phyloP scores from a whole-genome alignment of 2,888 invertebrate species.

The Doris montereyensis region DNA sequence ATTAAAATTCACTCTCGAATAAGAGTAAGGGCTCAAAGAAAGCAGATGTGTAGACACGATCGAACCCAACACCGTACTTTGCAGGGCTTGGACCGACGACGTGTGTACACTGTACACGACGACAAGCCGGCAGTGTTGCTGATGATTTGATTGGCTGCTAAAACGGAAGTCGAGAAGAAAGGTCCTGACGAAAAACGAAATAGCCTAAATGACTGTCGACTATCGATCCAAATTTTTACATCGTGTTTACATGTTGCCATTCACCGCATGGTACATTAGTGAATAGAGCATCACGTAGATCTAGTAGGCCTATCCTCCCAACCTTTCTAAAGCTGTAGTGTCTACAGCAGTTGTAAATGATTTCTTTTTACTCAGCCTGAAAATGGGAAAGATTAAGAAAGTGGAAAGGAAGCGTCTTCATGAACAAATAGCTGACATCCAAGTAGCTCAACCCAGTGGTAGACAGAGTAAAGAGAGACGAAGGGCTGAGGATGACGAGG shows the following conservation, averaged over 20 bases:
- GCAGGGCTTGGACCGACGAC: neutral
- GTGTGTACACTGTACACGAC: constrained; percentile 41
- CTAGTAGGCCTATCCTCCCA: too few species aligned
- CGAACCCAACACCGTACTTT: neutral
- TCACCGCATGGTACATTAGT: neutral
- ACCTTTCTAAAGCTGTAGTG: too few species aligned
- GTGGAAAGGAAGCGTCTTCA: constrained; percentile 39
- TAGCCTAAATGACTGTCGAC: too few species aligned
- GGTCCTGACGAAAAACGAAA: constrained; percentile 22
- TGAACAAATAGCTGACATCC: constrained; percentile 34
- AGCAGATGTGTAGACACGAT: too few species aligned
- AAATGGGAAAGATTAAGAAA: constrained; percentile 35
- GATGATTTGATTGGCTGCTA: constrained; percentile 26
- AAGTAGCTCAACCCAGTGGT: constrained; percentile 24
- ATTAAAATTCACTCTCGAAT: too few species aligned
- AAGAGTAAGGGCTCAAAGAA: too few species aligned
- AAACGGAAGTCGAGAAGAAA: constrained; percentile 4
- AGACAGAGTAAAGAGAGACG: constrained; percentile 23
- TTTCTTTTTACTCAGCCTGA: neutral
- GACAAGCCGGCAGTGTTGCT: constrained; percentile 36
- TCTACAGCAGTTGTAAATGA: too few species aligned
- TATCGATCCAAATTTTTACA: neutral
- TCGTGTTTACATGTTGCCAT: neutral
- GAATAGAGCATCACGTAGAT: too few species aligned
- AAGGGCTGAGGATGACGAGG: constrained; percentile 36